Conservation (phyloP, 2,113 vertebrate species). For the Lamprotornis superbus region DNA sequence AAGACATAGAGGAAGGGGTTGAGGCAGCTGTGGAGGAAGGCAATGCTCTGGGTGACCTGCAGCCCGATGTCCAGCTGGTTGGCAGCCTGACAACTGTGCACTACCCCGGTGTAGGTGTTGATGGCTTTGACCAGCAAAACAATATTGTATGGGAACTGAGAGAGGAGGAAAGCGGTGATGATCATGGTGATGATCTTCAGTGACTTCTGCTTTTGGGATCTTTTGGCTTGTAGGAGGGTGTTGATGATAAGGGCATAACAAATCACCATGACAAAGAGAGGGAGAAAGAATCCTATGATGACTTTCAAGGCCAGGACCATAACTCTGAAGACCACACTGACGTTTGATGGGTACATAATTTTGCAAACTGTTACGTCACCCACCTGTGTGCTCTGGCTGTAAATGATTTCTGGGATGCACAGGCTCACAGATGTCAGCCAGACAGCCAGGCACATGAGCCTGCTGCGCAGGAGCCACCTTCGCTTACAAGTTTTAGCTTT, state of each 20-base stretch:
- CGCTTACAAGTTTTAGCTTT: constrained; percentile 77
- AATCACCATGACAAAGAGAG: constrained; percentile 79
- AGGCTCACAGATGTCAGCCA: constrained; percentile 78
- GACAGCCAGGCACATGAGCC: constrained; percentile 73
- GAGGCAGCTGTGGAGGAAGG: constrained; percentile 87
- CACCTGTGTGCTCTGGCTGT: constrained; percentile 64
- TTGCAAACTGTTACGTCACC: constrained; percentile 28
- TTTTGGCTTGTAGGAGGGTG: constrained; percentile 81
- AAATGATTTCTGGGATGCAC: constrained; percentile 85
- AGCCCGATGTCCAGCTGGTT: constrained; percentile 72
- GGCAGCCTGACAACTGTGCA: constrained; percentile 63
- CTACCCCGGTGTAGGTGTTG: constrained; percentile 45
- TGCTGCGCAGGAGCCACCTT: constrained; percentile 78
- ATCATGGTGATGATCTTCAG: constrained; percentile 82
- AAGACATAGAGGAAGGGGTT: constrained; percentile 90
- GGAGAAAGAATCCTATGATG: constrained; percentile 83
- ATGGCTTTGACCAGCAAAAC: constrained; percentile 78
- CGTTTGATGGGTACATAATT: constrained; percentile 63
- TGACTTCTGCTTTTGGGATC: constrained; percentile 86
- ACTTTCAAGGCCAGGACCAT: constrained; percentile 79
- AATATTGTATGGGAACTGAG: constrained; percentile 85
- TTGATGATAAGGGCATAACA: constrained; percentile 87
- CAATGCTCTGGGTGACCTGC: constrained; percentile 82
- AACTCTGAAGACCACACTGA: constrained; percentile 68
- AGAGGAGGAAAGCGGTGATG: constrained; percentile 82